Evolutionary conservation across 2,888 invertebrate genomes (phyloP).

Genomic region (Muscina levida): DNA sequence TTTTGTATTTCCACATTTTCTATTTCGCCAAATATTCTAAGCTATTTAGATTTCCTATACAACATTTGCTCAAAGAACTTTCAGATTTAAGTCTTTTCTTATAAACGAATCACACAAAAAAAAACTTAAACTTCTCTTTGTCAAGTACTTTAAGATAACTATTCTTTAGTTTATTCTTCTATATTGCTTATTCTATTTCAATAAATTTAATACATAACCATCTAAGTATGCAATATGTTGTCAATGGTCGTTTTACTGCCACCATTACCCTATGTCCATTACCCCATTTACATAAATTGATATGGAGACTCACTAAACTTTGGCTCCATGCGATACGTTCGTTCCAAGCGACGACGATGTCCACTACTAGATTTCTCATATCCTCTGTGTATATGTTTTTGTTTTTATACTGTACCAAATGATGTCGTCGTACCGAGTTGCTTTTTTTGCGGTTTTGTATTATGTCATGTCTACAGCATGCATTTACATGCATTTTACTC

Average conservation of each 20-base stretch:
- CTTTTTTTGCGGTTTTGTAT: constrained; percentile 61
- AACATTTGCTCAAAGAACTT: too few species aligned
- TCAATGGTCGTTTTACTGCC: constrained; percentile 6
- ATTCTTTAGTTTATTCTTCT: too few species aligned
- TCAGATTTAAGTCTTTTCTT: too few species aligned
- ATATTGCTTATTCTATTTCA: too few species aligned
- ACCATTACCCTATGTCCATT: constrained; percentile 54
- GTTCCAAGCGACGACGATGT: constrained; percentile 29
- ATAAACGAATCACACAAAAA: too few species aligned
- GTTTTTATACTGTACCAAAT: not conserved
- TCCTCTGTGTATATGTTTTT: not conserved
- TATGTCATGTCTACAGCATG: constrained; percentile 63
- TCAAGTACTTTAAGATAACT: too few species aligned
- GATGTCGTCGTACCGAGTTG: constrained; percentile 23
- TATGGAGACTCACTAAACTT: constrained; percentile 47
- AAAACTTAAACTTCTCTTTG: too few species aligned
- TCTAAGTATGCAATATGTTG: not conserved
- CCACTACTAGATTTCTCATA: constrained; percentile 15
- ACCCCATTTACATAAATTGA: constrained; percentile 45
- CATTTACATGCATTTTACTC: constrained; percentile 57
- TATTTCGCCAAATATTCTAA: too few species aligned
- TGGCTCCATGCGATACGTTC: constrained; percentile 49
- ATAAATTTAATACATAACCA: constrained; percentile 26
- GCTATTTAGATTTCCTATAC: too few species aligned
- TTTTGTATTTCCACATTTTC: too few species aligned